Percentiles rank a stretch among this genome's conserved stretches.
These are phyloP conservation scores for Diuraphis noxia DNA, from an alignment of 1,140 invertebrate genomes.

Conservation along the genomic window DNA sequence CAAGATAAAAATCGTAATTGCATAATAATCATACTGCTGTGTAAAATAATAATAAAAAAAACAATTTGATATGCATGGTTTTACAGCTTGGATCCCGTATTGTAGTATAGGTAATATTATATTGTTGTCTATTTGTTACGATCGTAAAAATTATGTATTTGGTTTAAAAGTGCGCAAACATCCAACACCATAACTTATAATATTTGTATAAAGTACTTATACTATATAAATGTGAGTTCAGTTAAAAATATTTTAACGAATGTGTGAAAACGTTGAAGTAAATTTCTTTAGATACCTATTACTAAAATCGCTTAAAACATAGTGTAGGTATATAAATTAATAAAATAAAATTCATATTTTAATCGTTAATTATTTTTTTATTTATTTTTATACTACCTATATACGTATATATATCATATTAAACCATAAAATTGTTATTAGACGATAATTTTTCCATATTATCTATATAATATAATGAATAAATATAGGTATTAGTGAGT, in stretches of 20 bases:
- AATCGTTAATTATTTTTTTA: background rate
- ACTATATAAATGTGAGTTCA: background rate
- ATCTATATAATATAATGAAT: background rate
- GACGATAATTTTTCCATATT: background rate
- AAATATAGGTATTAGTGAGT: background rate
- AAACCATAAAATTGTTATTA: background rate
- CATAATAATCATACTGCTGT: background rate
- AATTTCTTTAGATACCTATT: background rate
- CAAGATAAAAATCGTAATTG: background rate
- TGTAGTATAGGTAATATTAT: background rate
- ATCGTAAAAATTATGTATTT: background rate
- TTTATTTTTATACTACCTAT: background rate
- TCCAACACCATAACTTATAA: background rate
- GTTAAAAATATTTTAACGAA: background rate
- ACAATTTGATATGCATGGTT: background rate
- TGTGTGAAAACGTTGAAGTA: background rate
- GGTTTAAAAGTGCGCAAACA: background rate
- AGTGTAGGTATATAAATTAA: background rate
- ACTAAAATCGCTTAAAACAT: background rate
- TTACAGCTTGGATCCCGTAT: background rate
- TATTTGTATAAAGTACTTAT: too few relatives aligned
- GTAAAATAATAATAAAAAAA: background rate
- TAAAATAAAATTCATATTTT: background rate
- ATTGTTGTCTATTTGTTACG: background rate
- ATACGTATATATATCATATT: background rate